Percentiles rank a stretch among this genome's conserved stretches.
phyloP scores from a whole-genome alignment of 2,888 invertebrate genomes.

The Callyntrura guangdongensis region DNA sequence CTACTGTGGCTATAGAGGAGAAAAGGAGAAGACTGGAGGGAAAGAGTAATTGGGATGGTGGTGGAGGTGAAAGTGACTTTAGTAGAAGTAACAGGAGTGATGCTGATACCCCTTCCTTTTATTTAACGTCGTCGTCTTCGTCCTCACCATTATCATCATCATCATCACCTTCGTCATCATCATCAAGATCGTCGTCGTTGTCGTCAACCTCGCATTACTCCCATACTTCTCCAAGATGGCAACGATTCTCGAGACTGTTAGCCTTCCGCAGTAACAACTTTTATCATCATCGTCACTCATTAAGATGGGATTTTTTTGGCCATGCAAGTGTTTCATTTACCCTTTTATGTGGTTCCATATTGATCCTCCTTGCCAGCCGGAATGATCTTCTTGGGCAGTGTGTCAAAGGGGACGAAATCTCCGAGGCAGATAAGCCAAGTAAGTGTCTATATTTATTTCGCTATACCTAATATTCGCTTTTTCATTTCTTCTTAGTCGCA shows the following conservation, averaged over 20 bases:
- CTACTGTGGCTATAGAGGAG: not conserved
- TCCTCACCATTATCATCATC: slow-evolving; percentile 35
- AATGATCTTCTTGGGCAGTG: slow-evolving; percentile 81
- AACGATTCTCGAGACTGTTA: slow-evolving; percentile 67
- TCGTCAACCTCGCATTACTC: slow-evolving; percentile 50
- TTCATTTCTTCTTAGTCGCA: not conserved
- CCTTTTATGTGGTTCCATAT: slow-evolving; percentile 79
- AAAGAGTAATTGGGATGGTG: slow-evolving; percentile 37
- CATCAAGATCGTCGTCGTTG: slow-evolving; percentile 37
- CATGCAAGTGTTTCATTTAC: slow-evolving; percentile 80
- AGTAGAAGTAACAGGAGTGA: slow-evolving; percentile 38
- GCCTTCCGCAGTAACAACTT: slow-evolving; percentile 72
- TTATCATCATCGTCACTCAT: slow-evolving; percentile 77
- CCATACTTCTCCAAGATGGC: slow-evolving; percentile 69
- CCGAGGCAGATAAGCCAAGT: slow-evolving; percentile 84
- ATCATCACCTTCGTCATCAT: slow-evolving; percentile 46
- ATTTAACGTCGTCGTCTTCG: slow-evolving; percentile 41
- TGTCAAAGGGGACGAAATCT: slow-evolving; percentile 82
- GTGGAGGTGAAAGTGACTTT: slow-evolving; percentile 43
- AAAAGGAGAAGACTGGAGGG: slow-evolving; percentile 2
- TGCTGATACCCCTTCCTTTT: slow-evolving; percentile 24
- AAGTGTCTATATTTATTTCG: slow-evolving; percentile 58
- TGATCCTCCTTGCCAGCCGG: slow-evolving; percentile 78
- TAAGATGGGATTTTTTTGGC: slow-evolving; percentile 79
- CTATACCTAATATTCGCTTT: not conserved